These are phyloP conservation scores for Harpalus rubripes DNA, from an alignment of 2,888 invertebrate species.

Conservation along the genomic window DNA sequence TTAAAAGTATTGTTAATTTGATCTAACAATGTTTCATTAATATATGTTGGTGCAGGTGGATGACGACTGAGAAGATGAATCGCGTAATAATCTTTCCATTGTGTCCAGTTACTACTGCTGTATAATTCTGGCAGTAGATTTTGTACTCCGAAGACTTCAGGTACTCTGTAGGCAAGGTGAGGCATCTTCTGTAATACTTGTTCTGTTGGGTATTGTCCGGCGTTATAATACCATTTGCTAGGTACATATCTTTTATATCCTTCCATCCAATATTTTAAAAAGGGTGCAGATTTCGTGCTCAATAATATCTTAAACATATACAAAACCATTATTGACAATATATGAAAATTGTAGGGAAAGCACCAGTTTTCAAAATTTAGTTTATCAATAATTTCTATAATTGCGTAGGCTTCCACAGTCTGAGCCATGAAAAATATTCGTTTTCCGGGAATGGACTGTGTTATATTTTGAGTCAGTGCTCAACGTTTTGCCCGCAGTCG, in stretches of 20 bases:
- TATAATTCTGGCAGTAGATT: slow-evolving; percentile 73
- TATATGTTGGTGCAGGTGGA: slow-evolving; percentile 69
- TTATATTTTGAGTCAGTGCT: no score
- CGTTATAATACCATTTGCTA: slow-evolving; percentile 76
- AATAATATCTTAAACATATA: slow-evolving; percentile 72
- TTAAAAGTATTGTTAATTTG: slow-evolving; percentile 72
- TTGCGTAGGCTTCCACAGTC: no score
- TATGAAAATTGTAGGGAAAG: no score
- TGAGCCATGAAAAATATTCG: no score
- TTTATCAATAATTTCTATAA: no score
- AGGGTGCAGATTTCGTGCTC: slow-evolving; percentile 74
- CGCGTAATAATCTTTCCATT: slow-evolving; percentile 73
- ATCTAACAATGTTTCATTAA: slow-evolving; percentile 69
- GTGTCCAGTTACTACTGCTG: slow-evolving; percentile 70
- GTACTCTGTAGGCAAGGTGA: slow-evolving; percentile 74
- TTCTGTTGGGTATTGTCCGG: slow-evolving; percentile 75
- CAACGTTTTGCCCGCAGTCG: no score
- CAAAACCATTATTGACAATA: neutral
- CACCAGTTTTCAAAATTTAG: no score
- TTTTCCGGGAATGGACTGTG: no score
- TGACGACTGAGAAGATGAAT: slow-evolving; percentile 75
- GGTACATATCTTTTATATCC: slow-evolving; percentile 74
- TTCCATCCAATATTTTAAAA: slow-evolving; percentile 74
- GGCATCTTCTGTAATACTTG: slow-evolving; percentile 73
- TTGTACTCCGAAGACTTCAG: slow-evolving; percentile 74